Conservation (phyloP, 2,113 vertebrate species). For the Eidolon helvum region DNA sequence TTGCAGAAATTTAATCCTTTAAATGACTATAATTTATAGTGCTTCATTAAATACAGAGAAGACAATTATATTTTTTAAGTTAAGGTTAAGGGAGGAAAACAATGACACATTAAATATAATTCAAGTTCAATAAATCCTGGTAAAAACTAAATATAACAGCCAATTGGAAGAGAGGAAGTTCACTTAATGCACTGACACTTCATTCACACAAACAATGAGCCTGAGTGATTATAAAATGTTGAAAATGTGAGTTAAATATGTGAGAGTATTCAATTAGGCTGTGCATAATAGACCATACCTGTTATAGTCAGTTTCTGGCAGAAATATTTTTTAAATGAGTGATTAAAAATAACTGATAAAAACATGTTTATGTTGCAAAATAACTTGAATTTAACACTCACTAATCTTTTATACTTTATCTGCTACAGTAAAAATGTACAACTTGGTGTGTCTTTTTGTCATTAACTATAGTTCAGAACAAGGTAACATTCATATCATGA, state of each 20-base stretch:
- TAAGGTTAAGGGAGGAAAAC: conserved; percentile 35
- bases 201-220: neutral
- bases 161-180: neutral
- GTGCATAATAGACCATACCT: neutral
- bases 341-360: conserved; percentile 39
- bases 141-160: neutral
- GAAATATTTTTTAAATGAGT: conserved; percentile 25
- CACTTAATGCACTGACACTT: neutral
- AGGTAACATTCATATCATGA: neutral
- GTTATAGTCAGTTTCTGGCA: neutral
- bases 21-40: conserved; percentile 15
- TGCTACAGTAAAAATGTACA: neutral
- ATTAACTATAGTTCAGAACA: neutral
- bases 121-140: neutral
- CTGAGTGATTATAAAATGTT: neutral
- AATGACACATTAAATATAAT: neutral
- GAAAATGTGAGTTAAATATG: neutral
- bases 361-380: neutral
- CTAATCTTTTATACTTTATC: neutral
- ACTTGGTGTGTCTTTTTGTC: neutral
- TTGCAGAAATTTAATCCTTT: neutral
- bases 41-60: neutral
- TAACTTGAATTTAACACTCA: neutral
- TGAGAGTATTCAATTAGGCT: neutral
- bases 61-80: neutral